Evolutionary conservation across 2,797 vertebrate genomes (phyloP).

Genomic region (Tapera naevia): DNA sequence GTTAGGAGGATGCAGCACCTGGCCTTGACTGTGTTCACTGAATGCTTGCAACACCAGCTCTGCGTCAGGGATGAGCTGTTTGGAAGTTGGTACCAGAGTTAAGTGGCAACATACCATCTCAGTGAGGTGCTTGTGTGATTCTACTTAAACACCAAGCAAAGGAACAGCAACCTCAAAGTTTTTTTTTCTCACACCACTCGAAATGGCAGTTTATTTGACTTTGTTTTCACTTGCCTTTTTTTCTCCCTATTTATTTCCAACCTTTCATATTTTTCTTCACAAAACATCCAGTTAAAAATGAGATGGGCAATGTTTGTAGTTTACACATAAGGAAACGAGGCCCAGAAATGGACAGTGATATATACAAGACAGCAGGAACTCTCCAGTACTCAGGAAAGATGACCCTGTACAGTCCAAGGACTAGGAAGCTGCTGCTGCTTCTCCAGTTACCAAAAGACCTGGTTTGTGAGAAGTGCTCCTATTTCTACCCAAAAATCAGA

Average conservation of each 20-base stretch:
- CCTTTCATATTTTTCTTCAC: not conserved
- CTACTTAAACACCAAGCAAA: not conserved
- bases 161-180: not conserved
- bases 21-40: not conserved
- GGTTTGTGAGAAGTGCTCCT: not conserved
- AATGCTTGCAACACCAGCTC: accelerated
- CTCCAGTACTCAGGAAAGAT: not conserved
- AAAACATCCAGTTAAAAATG: not conserved
- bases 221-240: not conserved
- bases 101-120: not conserved
- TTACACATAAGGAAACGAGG: not conserved
- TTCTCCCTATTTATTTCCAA: not conserved
- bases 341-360: not conserved
- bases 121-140: not conserved
- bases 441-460: not conserved
- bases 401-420: not conserved
- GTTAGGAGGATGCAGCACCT: not conserved
- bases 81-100: not conserved
- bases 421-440: not conserved
- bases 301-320: not conserved
- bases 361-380: not conserved
- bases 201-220: not conserved
- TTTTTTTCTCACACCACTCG: not conserved
- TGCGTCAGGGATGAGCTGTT: not conserved
- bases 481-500: not conserved